These are phyloP conservation scores for Tangara arthus DNA, from an alignment of 2,797 vertebrate species.

Conservation along the genomic window DNA sequence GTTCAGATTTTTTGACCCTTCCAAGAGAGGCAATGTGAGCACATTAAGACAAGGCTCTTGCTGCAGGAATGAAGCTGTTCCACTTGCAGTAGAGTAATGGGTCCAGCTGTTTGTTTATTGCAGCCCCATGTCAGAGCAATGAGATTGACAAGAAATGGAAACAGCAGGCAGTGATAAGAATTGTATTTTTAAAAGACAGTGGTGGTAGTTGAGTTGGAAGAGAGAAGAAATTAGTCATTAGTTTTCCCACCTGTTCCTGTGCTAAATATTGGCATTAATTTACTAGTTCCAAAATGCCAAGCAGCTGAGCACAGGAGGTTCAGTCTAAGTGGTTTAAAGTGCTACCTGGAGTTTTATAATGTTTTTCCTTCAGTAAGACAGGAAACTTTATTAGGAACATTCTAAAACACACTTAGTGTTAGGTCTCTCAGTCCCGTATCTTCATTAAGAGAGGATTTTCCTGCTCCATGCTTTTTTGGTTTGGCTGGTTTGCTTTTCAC, in stretches of 20 bases:
- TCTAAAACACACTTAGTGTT: background rate
- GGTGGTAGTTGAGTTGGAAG: background rate
- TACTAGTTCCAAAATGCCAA: conserved; percentile 18
- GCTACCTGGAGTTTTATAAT: background rate
- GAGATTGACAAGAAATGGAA: conserved; percentile 6
- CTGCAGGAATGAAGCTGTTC: background rate
- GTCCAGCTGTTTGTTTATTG: background rate
- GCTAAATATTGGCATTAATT: conserved; percentile 52
- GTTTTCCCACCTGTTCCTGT: conserved; percentile 22
- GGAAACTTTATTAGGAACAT: background rate
- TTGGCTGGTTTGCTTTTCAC: background rate
- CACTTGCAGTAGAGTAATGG: background rate
- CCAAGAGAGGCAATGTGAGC: fast-evolving
- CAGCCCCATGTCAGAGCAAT: background rate
- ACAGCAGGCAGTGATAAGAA: conserved; percentile 15
- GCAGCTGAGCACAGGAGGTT: conserved; percentile 9
- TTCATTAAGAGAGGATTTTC: background rate
- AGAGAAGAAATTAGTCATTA: conserved; percentile 49
- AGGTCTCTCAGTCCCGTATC: background rate
- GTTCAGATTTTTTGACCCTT: background rate
- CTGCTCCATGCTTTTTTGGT: background rate
- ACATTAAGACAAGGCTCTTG: background rate
- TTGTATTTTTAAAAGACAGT: conserved; percentile 19
- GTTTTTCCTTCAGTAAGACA: background rate
- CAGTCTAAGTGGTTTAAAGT: conserved; percentile 24